Evolutionary conservation across 2,888 invertebrate species (phyloP), one percentile per base, ranked within the genome.

Genomic region (Hypsopygia costalis): DNA sequence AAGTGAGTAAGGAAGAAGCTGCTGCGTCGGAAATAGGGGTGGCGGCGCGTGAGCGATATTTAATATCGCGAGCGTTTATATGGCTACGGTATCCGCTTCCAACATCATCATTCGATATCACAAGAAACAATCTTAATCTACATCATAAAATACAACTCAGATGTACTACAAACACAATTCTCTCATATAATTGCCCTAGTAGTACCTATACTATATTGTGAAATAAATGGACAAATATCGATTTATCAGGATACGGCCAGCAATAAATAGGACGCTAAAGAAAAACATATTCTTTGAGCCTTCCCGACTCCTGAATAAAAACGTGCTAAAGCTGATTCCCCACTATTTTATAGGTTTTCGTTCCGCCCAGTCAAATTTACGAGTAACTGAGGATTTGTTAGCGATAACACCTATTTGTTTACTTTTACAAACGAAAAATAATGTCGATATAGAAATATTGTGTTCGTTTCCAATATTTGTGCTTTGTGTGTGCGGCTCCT

Each of bases 341-440:
- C 40, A 47, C 39, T 33, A 39, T 39, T 39, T 39, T 34, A 45
- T 38, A 41, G 45, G 41, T 39, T 31, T 11, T 10, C 36, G 46
- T 41, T 39, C 44, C 49, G 50, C 50, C 50, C 47, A 45, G 40
- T 39, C 41, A 47, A 38, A 43, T 50, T 47, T 50, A 50, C 45
- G 47, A 37, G 43, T 36, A 42, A 38, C 38, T 9, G 43, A 34
- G 33, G 42, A 49, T 49, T 45, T 47, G 46, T 46, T 9, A 1
- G 39, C 12, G 39, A 39, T 33, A 39, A 28, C 39, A 33, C 39
- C 39, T 33, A 39, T 39, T 39, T 39, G 39, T 39, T 39, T 39
- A 32, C 32, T 16, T 33, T 32, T 36, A 16, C 11, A 32, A 10
- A 31, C 31, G 8, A 10, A 11, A 16, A 4, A 4, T 4, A 4